phyloP scores from a whole-genome alignment of 2,797 vertebrate species.

The Decapterus maruadsi region DNA sequence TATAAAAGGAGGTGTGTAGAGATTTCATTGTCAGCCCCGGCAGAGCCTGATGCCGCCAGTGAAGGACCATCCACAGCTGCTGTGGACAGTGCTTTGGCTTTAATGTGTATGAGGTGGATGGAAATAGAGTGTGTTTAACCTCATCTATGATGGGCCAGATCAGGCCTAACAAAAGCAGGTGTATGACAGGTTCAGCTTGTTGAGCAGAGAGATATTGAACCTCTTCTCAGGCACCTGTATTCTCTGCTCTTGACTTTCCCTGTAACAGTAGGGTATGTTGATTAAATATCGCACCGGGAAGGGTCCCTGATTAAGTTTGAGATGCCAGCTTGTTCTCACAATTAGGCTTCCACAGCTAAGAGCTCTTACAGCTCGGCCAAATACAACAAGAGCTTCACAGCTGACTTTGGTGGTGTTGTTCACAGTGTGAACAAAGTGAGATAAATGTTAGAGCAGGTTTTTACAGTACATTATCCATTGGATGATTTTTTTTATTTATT shows the following conservation, averaged over 20 bases:
- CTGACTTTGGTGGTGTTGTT: slow-evolving; percentile 23
- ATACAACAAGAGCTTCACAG: not conserved
- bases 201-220: slow-evolving; percentile 36
- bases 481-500: no score
- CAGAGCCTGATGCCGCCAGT: slow-evolving; percentile 4
- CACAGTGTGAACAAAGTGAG: not conserved
- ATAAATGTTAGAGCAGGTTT: not conserved
- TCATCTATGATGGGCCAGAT: slow-evolving; percentile 12
- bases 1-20: slow-evolving; percentile 1
- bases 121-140: slow-evolving; percentile 20
- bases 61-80: slow-evolving; percentile 15
- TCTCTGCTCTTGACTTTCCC: slow-evolving; percentile 1
- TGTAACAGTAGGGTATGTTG: slow-evolving; percentile 7
- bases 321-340: slow-evolving; percentile 20
- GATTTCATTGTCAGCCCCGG: not conserved
- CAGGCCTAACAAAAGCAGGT: slow-evolving; percentile 1
- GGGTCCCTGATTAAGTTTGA: slow-evolving; percentile 22
- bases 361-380: slow-evolving; percentile 5
- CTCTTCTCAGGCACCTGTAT: slow-evolving; percentile 5
- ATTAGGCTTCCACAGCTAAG: not conserved
- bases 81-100: slow-evolving; percentile 16
- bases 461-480: not conserved
- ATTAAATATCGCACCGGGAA: slow-evolving; percentile 15
- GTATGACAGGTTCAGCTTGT: slow-evolving; percentile 18
- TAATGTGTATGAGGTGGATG: slow-evolving; percentile 12